These are phyloP conservation scores for Crioceris asparagi DNA, from an alignment of 2,888 invertebrate genomes.

Conservation along the genomic window DNA sequence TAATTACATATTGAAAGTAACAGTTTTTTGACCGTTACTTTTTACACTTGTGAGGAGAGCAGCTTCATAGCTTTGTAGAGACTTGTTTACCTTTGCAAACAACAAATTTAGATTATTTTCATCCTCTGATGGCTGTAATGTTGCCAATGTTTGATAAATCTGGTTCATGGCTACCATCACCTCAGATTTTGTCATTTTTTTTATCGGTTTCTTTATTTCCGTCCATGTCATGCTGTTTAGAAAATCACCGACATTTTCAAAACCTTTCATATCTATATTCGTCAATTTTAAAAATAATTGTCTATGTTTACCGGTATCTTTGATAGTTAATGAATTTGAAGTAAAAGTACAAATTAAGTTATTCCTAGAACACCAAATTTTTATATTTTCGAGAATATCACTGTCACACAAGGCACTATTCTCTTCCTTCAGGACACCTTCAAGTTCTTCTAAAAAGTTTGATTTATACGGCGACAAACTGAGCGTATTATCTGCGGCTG, in stretches of 20 bases:
- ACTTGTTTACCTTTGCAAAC: conserved; percentile 34
- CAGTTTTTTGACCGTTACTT: conserved; percentile 27
- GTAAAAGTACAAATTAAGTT: conserved; percentile 7
- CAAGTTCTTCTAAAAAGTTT: conserved; percentile 43
- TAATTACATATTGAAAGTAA: conserved; percentile 29
- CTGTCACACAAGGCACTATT: conserved; percentile 11
- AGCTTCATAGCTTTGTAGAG: conserved; percentile 33
- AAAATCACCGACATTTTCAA: conserved; percentile 25
- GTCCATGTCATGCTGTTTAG: conserved; percentile 28
- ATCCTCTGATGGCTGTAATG: conserved; percentile 29
- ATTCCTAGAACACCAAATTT: conserved; percentile 17
- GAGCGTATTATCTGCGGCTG: conserved; percentile 32
- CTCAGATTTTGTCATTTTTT: conserved; percentile 27
- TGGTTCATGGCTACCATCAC: conserved; percentile 30
- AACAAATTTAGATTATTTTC: conserved; percentile 33
- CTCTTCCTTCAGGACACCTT: conserved; percentile 37
- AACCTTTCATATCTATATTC: conserved; percentile 19
- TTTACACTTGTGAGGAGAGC: conserved; percentile 28
- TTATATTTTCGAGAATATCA: conserved; percentile 20
- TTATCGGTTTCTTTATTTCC: conserved; percentile 18
- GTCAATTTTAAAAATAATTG: conserved; percentile 20
- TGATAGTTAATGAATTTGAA: conserved; percentile 21
- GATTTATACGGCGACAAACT: conserved; percentile 39
- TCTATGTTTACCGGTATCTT: conserved; percentile 22
- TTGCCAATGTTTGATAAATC: conserved; percentile 30